These are phyloP conservation scores for Sebastes taczanowskii DNA, from an alignment of 2,797 vertebrate species.

Conservation along the genomic window DNA sequence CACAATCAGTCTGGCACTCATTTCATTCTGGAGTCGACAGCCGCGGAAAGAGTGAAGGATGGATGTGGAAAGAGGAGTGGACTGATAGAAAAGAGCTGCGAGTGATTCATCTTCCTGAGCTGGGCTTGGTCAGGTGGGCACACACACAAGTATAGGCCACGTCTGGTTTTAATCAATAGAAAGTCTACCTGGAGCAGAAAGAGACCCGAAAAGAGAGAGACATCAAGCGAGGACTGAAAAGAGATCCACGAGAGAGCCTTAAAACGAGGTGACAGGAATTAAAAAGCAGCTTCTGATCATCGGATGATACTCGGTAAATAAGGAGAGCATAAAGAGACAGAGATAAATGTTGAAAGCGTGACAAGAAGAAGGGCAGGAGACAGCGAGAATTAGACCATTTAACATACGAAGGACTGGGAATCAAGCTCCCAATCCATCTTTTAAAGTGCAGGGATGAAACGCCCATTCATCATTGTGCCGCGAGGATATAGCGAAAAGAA, in stretches of 20 bases:
- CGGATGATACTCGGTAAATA: slow-evolving; percentile 51
- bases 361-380: slow-evolving; percentile 49
- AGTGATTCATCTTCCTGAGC: slow-evolving; percentile 71
- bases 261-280: slow-evolving; percentile 28
- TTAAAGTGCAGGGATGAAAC: slow-evolving; percentile 71
- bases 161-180: slow-evolving; percentile 78
- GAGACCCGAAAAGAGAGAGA: slow-evolving; percentile 34
- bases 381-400: slow-evolving; percentile 62
- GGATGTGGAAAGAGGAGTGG: slow-evolving; percentile 24
- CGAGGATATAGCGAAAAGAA: slow-evolving; percentile 39
- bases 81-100: slow-evolving; percentile 43
- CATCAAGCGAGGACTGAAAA: slow-evolving; percentile 73
- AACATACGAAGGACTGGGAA: slow-evolving; percentile 52
- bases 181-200: slow-evolving; percentile 70
- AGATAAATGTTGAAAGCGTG: slow-evolving; percentile 74
- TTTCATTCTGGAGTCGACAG: slow-evolving; percentile 41
- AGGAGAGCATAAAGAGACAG: slow-evolving; percentile 43
- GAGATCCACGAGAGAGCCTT: background rate
- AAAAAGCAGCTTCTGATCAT: slow-evolving; percentile 17
- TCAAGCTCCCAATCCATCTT: slow-evolving; percentile 71
- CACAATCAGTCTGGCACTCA: slow-evolving; percentile 33
- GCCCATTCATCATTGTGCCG: slow-evolving; percentile 54
- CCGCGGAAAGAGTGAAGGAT: slow-evolving; percentile 11
- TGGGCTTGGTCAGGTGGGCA: slow-evolving; percentile 42
- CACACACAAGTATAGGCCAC: slow-evolving; percentile 60